These are phyloP conservation scores for Chaetura pelagica DNA, from an alignment of 2,113 vertebrate species.

Conservation along the genomic window DNA sequence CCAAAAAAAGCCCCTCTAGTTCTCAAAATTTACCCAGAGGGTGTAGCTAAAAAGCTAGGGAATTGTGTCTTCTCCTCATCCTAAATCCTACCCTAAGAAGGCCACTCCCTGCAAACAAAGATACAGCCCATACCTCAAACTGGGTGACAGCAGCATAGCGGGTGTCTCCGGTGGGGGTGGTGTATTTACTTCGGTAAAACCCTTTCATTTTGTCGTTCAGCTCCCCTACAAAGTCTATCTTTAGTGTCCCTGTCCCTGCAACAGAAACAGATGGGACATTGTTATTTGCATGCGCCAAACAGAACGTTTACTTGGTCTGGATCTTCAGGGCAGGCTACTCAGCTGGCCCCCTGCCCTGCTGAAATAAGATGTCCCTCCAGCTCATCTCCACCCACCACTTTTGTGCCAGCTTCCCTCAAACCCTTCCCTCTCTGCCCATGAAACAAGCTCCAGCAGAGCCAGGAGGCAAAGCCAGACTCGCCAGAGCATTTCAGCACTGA, in stretches of 20 bases:
- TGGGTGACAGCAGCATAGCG: constrained; percentile 97
- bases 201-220: constrained; percentile 99
- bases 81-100: not conserved
- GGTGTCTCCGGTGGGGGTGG: constrained; percentile 84
- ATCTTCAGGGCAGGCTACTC: not conserved
- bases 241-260: constrained; percentile 89
- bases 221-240: constrained; percentile 97
- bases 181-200: constrained; percentile 97
- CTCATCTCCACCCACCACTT: not conserved
- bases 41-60: not conserved
- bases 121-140: constrained; percentile 87
- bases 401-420: not conserved
- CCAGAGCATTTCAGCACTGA: rapidly evolving
- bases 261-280: constrained; percentile 1
- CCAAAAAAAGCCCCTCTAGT: not conserved
- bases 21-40: not conserved
- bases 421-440: too few relatives aligned
- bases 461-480: not conserved
- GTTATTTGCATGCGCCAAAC: not conserved
- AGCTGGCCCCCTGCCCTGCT: not conserved
- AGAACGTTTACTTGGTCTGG: not conserved
- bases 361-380: not conserved
- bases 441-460: not conserved
- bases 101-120: not conserved
- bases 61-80: not conserved